These are phyloP conservation scores for Drosophila orosa DNA, from an alignment of 1,140 invertebrate genomes.

Conservation along the genomic window DNA sequence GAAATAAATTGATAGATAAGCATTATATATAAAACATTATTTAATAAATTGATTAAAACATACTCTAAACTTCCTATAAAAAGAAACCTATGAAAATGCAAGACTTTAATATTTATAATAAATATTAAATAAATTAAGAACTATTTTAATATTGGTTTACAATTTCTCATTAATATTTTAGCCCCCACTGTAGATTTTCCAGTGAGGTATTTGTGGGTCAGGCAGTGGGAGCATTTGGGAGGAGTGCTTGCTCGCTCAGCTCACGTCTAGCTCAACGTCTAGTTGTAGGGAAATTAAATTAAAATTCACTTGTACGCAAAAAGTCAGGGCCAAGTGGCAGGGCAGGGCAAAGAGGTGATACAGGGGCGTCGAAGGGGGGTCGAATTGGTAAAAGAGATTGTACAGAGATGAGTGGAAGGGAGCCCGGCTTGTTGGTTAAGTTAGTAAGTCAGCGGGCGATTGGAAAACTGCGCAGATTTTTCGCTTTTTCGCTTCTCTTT, in stretches of 20 bases:
- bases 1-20: too few relatives aligned
- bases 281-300: conserved; percentile 81
- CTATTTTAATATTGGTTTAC: not conserved
- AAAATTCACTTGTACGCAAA: conserved; percentile 80
- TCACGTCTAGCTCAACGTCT: conserved; percentile 79
- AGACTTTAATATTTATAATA: not conserved
- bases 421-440: conserved; percentile 35
- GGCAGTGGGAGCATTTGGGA: conserved; percentile 4
- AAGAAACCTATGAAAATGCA: too few relatives aligned
- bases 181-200: conserved; percentile 1
- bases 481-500: conserved; percentile 46
- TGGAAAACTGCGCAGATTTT: conserved; percentile 75
- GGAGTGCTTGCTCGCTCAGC: conserved; percentile 44
- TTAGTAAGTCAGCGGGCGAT: conserved; percentile 74
- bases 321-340: conserved; percentile 59
- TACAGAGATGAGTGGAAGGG: not conserved
- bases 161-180: not conserved
- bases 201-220: not conserved
- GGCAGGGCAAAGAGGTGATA: conserved; percentile 16
- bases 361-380: not conserved
- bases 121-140: not conserved
- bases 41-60: not conserved
- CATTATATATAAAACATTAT: not conserved
- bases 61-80: too few relatives aligned
- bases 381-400: conserved; percentile 4